phyloP scores from a whole-genome alignment of 2,888 invertebrate species.

The Julus scanicus region DNA sequence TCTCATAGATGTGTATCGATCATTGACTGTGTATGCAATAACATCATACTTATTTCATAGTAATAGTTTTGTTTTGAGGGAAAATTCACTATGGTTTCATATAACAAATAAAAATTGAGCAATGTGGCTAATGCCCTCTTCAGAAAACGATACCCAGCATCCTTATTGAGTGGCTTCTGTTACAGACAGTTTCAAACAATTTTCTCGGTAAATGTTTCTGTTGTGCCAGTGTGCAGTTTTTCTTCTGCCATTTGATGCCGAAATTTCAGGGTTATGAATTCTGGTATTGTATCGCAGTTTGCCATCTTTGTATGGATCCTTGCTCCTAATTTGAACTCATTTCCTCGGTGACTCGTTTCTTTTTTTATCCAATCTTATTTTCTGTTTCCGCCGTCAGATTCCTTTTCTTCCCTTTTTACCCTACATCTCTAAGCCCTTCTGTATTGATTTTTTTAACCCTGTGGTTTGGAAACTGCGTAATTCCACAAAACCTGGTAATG shows the following conservation, averaged over 20 bases:
- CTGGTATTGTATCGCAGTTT: neutral
- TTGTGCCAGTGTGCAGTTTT: neutral
- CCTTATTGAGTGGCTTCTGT: neutral
- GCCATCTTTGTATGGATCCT: neutral
- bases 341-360: constrained; percentile 17
- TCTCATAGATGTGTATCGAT: too few species aligned
- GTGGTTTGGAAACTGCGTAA: constrained; percentile 1
- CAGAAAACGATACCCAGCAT: neutral
- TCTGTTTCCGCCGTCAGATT: constrained; percentile 1
- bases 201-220: neutral
- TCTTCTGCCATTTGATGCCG: neutral
- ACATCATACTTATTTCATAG: neutral
- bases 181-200: neutral
- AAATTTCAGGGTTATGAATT: neutral
- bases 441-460: constrained; percentile 1
- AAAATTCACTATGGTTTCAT: neutral
- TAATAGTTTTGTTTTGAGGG: neutral
- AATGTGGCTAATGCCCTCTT: neutral
- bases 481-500: constrained; percentile 21
- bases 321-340: constrained; percentile 34
- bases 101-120: neutral
- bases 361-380: neutral
- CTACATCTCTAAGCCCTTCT: neutral
- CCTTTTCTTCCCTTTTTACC: neutral
- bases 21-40: too few species aligned